Percentiles rank a stretch among this genome's conserved stretches.
phyloP scores from a whole-genome alignment of 2,797 vertebrate genomes.

The Alosa sapidissima region DNA sequence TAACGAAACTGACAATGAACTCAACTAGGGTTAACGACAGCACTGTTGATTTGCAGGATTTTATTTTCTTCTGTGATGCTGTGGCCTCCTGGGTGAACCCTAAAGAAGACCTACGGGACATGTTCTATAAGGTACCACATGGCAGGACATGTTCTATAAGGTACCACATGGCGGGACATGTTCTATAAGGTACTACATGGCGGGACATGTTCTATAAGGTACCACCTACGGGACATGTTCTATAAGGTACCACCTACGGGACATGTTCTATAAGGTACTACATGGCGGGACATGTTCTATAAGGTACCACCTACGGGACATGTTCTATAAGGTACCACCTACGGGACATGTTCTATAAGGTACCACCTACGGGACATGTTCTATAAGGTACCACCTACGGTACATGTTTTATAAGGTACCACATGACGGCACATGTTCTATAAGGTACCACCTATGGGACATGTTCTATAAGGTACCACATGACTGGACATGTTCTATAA shows the following conservation, averaged over 20 bases:
- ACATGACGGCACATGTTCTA: neutral
- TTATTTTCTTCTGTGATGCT: constrained; percentile 94
- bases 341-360: neutral
- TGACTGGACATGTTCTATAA: no score
- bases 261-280: no score
- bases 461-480: neutral
- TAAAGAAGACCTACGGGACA: constrained; percentile 88
- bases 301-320: neutral
- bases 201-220: neutral
- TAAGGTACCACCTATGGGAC: neutral
- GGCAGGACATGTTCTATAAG: constrained; percentile 80
- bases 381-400: neutral
- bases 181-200: no score
- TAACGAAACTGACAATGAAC: neutral
- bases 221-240: neutral
- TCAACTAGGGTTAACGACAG: neutral
- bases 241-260: neutral
- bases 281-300: neutral
- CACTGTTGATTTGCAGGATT: constrained; percentile 73
- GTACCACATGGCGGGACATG: constrained; percentile 54
- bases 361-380: neutral
- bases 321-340: no score
- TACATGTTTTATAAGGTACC: no score
- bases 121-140: neutral
- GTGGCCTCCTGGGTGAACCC: constrained; percentile 94